phyloP scores from a whole-genome alignment of 2,888 invertebrate genomes.

The Hypsopygia costalis region DNA sequence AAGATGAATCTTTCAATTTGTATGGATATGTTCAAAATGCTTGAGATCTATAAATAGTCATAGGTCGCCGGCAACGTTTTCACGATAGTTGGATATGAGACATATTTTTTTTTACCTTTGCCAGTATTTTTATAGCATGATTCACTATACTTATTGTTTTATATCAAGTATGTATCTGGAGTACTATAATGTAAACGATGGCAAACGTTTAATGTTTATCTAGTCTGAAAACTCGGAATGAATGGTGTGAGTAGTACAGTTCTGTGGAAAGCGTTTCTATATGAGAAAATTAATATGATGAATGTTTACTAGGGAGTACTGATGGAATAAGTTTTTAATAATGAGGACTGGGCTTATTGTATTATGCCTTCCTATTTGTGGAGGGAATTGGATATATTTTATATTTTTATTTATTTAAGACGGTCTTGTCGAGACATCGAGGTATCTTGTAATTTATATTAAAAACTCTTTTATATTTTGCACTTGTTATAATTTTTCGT shows the following conservation, averaged over 20 bases:
- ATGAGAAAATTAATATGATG: neutral
- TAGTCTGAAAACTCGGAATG: conserved; percentile 23
- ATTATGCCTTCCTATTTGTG: conserved; percentile 13
- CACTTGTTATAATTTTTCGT: conserved; percentile 11
- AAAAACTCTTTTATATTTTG: conserved; percentile 12
- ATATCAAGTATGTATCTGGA: conserved; percentile 16
- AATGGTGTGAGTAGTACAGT: conserved; percentile 12
- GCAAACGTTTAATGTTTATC: conserved; percentile 20
- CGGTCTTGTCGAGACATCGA: conserved; percentile 5
- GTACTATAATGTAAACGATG: conserved; percentile 13
- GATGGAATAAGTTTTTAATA: conserved; percentile 11
- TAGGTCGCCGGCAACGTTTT: conserved; percentile 50
- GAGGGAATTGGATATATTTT: conserved; percentile 11
- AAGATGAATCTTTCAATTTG: conserved; percentile 54
- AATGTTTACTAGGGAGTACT: conserved; percentile 1
- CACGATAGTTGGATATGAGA: conserved; percentile 27
- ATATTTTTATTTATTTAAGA: conserved; percentile 10
- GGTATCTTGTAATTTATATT: conserved; percentile 10
- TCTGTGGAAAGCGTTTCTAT: neutral
- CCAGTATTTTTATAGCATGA: conserved; percentile 60
- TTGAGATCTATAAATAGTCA: conserved; percentile 47
- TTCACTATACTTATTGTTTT: conserved; percentile 18
- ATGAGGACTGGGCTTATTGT: conserved; percentile 10
- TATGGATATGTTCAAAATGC: conserved; percentile 48
- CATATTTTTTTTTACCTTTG: conserved; percentile 55